Conservation (phyloP, 2,113 vertebrate species). For the Neotragus pygmaeus region DNA sequence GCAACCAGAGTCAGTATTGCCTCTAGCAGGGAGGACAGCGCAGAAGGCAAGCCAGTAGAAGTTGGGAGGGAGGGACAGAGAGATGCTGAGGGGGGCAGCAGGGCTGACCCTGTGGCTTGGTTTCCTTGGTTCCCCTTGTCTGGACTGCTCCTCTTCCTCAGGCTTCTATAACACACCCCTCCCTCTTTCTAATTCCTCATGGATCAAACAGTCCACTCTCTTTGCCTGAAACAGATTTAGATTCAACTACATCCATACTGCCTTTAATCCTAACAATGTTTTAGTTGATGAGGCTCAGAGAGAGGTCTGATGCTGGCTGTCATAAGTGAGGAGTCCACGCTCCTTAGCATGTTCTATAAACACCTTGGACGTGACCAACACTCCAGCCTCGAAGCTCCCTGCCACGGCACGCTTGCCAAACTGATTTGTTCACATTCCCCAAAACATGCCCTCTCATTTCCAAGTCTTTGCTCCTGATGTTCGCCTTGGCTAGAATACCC, state of each 20-base stretch:
- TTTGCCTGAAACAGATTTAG: conserved; percentile 2
- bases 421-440: neutral
- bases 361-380: neutral
- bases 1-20: neutral
- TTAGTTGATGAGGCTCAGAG: neutral
- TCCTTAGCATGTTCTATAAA: neutral
- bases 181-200: neutral
- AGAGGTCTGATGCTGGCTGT: neutral
- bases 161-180: neutral
- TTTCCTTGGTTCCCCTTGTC: neutral
- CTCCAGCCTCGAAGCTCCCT: neutral
- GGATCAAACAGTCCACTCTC: neutral
- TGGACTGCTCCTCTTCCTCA: neutral
- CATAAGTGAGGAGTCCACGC: neutral
- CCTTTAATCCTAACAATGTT: neutral
- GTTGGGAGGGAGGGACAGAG: neutral
- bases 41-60: neutral
- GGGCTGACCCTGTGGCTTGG: neutral
- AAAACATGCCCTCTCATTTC: neutral
- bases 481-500: neutral
- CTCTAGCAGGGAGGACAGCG: no score
- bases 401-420: neutral
- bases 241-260: neutral
- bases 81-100: neutral
- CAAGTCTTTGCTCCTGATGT: neutral